phyloP scores from a whole-genome alignment of 2,797 vertebrate species.

The Clarias pachynema region DNA sequence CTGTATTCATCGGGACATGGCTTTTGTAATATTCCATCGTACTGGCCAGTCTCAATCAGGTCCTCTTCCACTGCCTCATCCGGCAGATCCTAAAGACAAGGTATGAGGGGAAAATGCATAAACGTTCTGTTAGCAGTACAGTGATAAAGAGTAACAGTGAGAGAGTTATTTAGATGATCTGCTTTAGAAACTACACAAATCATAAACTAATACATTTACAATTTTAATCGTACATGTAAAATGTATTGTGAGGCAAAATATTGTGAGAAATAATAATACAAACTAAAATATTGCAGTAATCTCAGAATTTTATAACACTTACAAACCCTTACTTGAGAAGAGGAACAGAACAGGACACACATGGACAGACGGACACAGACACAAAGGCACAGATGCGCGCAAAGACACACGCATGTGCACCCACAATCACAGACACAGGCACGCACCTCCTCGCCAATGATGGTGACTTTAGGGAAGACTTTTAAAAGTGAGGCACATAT shows the following conservation, averaged over 20 bases:
- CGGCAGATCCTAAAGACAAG: constrained; percentile 81
- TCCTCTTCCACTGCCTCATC: constrained; percentile 80
- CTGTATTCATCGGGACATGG: constrained; percentile 84
- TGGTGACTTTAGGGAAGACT: constrained; percentile 88
- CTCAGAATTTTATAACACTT: not conserved
- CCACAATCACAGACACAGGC: not conserved
- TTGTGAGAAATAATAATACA: not conserved
- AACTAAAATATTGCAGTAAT: not conserved
- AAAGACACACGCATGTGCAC: too few relatives aligned
- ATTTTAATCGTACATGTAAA: not conserved
- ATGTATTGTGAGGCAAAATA: not conserved
- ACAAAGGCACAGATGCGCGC: too few relatives aligned
- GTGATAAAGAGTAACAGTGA: not conserved
- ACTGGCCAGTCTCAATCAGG: constrained; percentile 84
- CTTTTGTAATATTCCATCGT: constrained; percentile 86
- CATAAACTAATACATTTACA: not conserved
- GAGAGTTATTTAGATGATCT: not conserved
- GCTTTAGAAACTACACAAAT: not conserved
- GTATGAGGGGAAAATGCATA: not conserved
- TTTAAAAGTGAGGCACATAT: constrained; percentile 89
- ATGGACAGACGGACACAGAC: not conserved
- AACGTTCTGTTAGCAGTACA: not conserved
- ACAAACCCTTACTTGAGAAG: not conserved
- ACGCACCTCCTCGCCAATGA: constrained; percentile 94
- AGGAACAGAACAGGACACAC: not conserved